Evolutionary conservation across 2,113 vertebrate species (phyloP), one percentile per base, ranked within the genome.

Genomic region (Platichthys flesus): DNA sequence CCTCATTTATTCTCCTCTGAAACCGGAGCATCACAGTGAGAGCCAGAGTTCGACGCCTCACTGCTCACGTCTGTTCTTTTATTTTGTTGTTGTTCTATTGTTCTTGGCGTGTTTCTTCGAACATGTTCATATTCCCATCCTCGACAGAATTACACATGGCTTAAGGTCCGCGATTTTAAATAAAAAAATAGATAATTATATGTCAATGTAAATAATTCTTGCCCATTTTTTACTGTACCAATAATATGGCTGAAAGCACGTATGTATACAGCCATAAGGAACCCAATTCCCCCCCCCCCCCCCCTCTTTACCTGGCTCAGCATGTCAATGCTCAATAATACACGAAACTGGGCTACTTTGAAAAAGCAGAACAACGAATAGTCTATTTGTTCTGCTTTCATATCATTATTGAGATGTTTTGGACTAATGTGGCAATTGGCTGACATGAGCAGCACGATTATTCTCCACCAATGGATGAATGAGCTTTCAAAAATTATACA

Each of bases 1-100:
- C 77, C 84, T 89, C 52, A 56, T 92, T 89, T 85, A 74, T 86
- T 85, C 71, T 82, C 61, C 76, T 85, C 73, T 74, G 70, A 87
- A 85, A 83, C 26, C 72, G 16, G 72, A 80, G 71, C 79, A 63
- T 68, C 63, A 2, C 73, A 67, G 55, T 1, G 16, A 45, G 52
- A 31, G 31, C 31, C 31, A 31, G 31, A 69, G 78, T 76, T 60
- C 15, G 52, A 8, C 10, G 67, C 37, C 57, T 76, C 66, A 3
- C 40, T 61, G 54, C 76, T 64, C 67, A 66, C 18, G 0, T 40
- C 62, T 76, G 23, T 15, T 45, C 35, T 65, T 66, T 55, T 55
- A 57, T 58, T 74, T 52, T 49, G 42, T n/a, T 66, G 3, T 56
- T 62, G 21, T 35, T 45, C 0, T 56, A 56, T 71, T 47, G 0